A percentile compares a stretch with the other conserved stretches of the same genome.
phyloP scores from a whole-genome alignment of 2,888 invertebrate species.

The Zaprionus obscuricornis region DNA sequence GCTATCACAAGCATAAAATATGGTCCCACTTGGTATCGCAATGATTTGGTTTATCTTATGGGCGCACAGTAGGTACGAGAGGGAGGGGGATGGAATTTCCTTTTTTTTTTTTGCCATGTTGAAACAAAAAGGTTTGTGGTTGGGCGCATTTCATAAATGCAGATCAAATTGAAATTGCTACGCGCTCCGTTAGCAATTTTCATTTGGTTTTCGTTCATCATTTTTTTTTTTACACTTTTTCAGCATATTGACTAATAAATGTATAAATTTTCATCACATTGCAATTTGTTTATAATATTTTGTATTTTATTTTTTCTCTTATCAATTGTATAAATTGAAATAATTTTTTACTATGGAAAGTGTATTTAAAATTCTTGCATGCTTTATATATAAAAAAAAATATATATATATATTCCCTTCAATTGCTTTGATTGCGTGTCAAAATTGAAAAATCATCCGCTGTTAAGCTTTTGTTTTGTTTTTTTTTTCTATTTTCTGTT shows the following conservation, averaged over 20 bases:
- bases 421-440: constrained; percentile 27
- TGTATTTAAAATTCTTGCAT: constrained; percentile 6
- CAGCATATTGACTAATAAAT: neutral
- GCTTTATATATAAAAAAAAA: no score
- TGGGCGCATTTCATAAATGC: constrained; percentile 46
- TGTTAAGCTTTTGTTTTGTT: constrained; percentile 13
- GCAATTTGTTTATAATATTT: neutral
- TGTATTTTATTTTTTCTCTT: no score
- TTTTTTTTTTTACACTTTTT: constrained; percentile 3
- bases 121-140: constrained; percentile 9
- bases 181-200: neutral
- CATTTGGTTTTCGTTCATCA: constrained; percentile 15
- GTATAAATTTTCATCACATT: neutral
- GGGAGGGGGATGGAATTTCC: no score
- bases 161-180: constrained; percentile 50
- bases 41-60: constrained; percentile 29
- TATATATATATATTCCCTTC: neutral
- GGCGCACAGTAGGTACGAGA: no score
- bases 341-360: neutral
- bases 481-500: constrained; percentile 48
- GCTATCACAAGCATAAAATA: constrained; percentile 51
- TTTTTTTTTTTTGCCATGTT: neutral
- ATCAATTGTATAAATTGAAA: neutral
- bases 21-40: constrained; percentile 50
- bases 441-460: constrained; percentile 47